Evolutionary conservation across 2,113 vertebrate genomes (phyloP), one percentile per base, ranked within the genome.

Genomic region (Cynopterus brachyotis): DNA sequence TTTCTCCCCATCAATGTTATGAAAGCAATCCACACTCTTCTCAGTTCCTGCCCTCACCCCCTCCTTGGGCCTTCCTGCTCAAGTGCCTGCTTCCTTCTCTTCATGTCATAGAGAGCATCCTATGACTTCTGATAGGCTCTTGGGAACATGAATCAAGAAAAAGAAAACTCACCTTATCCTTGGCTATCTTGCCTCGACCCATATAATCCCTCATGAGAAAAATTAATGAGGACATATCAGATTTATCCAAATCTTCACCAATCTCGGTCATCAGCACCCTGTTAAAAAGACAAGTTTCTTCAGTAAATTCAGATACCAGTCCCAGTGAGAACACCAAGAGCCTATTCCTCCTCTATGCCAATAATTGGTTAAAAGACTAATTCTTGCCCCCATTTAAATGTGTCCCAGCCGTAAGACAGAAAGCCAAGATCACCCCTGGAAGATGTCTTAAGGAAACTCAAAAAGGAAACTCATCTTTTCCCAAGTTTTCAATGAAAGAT

Each of bases 231-330:
- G 94, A n/a, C 42, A 99, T 95, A 95, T 99, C 99, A 0, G 98
- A 98, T 91, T 95, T 97, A 53, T 97, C 97, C 97, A 99, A 91
- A 40, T 99, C 97, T 73, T 99, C 99, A 91, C 98, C 99, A 84
- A 99, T 96, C 76, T 99, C 98, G 5, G 97, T 90, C 98, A 99
- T 99, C 88, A 99, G 97, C 28, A 99, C 98, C 96, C 99, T 99
- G 96, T 62, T 98, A 98, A 90, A 79, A 78, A 98, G 66, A 97
- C 9, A 86, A 83, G 85, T 87, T 93, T 59, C 83, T 96, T 95
- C n/a, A 97, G 79, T 66, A 96, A 97, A 80, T 90, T 95, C n/a
- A 93, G 72, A 73, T 32, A 59, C 28, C 32, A 88, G 2, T 66
- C 35, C 19, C 94, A 30, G 9, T 75, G 35, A 87, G 40, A 94